Evolutionary conservation across 2,113 vertebrate species (phyloP).

Genomic region (Eptesicus fuscus): DNA sequence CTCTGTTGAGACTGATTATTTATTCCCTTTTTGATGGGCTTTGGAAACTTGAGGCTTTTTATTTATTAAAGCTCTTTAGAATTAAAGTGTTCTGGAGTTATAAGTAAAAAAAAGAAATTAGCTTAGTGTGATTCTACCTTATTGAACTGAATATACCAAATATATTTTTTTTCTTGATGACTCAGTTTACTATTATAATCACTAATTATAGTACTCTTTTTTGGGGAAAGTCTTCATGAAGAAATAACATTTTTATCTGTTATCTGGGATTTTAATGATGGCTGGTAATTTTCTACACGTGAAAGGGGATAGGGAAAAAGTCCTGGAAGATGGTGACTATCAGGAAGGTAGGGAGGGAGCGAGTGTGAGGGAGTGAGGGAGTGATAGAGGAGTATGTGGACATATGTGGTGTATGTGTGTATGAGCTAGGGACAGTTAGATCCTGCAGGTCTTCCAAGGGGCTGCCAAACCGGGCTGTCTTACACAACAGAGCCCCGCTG

Average conservation of each 20-base stretch:
- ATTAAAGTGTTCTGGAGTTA: slow-evolving; percentile 57
- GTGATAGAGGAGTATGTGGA: too few relatives aligned
- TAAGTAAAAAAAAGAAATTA: not conserved
- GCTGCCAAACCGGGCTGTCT: too few relatives aligned
- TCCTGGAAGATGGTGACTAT: too few relatives aligned
- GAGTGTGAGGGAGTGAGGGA: too few relatives aligned
- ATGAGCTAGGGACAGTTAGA: too few relatives aligned
- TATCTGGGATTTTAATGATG: not conserved
- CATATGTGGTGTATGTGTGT: too few relatives aligned
- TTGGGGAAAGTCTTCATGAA: not conserved
- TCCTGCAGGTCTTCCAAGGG: too few relatives aligned
- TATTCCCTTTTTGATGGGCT: not conserved
- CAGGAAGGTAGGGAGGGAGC: too few relatives aligned
- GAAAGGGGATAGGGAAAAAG: not conserved
- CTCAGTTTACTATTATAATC: not conserved
- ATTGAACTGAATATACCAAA: not conserved
- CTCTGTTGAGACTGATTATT: slow-evolving; percentile 16
- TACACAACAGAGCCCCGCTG: too few relatives aligned
- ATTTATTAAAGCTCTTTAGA: slow-evolving; percentile 52
- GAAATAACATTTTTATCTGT: slow-evolving; percentile 2
- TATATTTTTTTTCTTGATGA: not conserved
- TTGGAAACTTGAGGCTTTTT: slow-evolving; percentile 52
- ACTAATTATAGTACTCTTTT: not conserved
- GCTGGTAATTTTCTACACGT: not conserved
- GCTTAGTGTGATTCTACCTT: not conserved